phyloP scores from a whole-genome alignment of 2,797 vertebrate genomes.

The Lophotriccus pileatus region DNA sequence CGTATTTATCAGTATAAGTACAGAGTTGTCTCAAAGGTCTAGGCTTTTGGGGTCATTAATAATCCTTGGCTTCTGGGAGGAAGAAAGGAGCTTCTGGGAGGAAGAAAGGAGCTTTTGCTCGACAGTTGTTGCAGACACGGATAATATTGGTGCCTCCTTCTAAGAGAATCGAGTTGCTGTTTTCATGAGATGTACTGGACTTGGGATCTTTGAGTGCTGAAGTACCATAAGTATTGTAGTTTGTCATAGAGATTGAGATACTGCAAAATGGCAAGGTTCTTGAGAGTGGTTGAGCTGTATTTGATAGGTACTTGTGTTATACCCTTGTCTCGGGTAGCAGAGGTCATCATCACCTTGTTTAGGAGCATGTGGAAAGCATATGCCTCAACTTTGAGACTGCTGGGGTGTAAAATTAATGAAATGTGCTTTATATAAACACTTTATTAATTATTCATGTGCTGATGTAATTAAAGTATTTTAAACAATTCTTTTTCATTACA shows the following conservation, averaged over 20 bases:
- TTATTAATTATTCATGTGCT: neutral
- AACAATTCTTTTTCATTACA: neutral
- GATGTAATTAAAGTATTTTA: neutral
- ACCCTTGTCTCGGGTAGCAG: neutral
- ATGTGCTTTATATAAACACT: neutral
- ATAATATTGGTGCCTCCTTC: neutral
- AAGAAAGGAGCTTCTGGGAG: neutral
- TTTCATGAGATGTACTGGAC: neutral
- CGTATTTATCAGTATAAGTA: neutral
- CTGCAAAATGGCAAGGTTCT: neutral
- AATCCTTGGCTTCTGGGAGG: neutral
- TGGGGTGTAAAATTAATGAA: neutral
- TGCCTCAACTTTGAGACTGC: neutral
- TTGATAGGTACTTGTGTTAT: neutral
- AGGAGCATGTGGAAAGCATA: neutral
- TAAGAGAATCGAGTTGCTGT: neutral
- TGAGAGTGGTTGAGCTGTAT: neutral
- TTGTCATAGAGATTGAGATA: neutral
- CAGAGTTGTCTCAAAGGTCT: neutral
- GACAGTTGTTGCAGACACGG: fast-evolving
- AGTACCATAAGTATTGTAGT: neutral
- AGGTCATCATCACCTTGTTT: neutral
- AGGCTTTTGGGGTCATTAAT: neutral
- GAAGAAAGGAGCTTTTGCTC: neutral
- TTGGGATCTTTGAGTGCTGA: neutral